Base-by-base conservation (phyloP, 2,797 vertebrate genomes). In the Gorsachius magnificus region DNA sequence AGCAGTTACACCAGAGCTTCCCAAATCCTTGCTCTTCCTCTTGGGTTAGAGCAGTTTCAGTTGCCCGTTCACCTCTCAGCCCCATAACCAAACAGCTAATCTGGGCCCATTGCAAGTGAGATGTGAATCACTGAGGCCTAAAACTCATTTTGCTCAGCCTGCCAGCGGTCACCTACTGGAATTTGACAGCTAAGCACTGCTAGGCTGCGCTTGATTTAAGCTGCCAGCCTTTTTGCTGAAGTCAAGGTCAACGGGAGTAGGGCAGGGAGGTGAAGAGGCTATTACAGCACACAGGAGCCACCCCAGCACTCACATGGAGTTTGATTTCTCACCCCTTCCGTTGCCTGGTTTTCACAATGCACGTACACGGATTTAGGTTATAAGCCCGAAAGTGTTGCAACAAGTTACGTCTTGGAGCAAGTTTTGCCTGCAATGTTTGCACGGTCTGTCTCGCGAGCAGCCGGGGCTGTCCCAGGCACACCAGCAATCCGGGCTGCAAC, bases 171-270 rank as follows among this genome's bases (percentile, higher is more conserved):
- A 57, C 53, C 1, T 5, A 19, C 38, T 76, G 80, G 78, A 95
- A 95, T 91, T 74, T 84, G 77, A 89, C 90, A 94, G 81, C 93
- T 93, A 84, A 93, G 83, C 86, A 84, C 58, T 77, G 58, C 56
- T 82, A 50, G 77, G 43, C 80, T 65, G 64, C 12, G 15, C 87
- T 94, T 51, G 35, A 58, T 89, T 91, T 85, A 36, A 80, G 36
- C 61, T 78, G 75, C 70, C 76, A 80, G 50, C 69, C 72, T 84
- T 70, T 85, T 85, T 41, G 69, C 46, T 76, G 79, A 75, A 91
- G 79, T 83, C 93, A 96, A 96, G 94, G 84, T 95, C 93, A 93
- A 69, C 0, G 8, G 57, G 87, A 85, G 61, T 19, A 86, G 35
- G 2, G 4, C 13, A 29, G 57, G 61, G 69, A 10, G 3, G 71